phyloP scores from a whole-genome alignment of 1,140 invertebrate species.

The Drosophila leontia region DNA sequence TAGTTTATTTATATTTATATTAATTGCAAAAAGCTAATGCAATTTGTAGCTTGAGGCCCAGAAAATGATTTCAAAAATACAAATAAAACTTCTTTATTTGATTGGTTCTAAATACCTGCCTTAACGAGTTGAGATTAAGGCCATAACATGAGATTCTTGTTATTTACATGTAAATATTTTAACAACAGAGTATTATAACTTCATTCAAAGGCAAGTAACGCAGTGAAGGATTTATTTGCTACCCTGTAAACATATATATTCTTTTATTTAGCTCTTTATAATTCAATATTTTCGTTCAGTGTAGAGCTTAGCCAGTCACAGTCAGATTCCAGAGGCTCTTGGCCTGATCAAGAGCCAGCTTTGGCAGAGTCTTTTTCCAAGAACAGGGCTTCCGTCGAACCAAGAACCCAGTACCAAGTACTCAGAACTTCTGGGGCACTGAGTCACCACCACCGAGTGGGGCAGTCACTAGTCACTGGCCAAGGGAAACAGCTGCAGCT shows the following conservation, averaged over 20 bases:
- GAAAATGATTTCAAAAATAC: no score
- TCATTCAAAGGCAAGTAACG: no score
- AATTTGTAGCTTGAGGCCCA: no score
- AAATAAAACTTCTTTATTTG: no score
- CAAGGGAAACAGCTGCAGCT: constrained; percentile 11
- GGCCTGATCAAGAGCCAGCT: background rate
- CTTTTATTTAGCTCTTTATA: background rate
- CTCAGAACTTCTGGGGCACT: background rate
- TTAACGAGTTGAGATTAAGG: background rate
- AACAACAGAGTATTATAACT: no score
- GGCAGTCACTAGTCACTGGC: constrained; percentile 1
- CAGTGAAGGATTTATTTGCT: no score
- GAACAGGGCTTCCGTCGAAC: constrained; percentile 2
- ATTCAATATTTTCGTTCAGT: background rate
- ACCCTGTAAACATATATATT: background rate
- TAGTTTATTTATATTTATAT: background rate
- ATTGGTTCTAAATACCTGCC: no score
- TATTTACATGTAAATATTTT: background rate
- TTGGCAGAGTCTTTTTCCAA: background rate
- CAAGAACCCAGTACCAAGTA: background rate
- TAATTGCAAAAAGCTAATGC: no score
- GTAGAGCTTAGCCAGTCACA: background rate
- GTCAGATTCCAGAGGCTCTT: background rate
- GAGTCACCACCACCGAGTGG: background rate
- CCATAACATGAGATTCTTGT: background rate